Evolutionary conservation across 2,888 invertebrate genomes (phyloP).

Genomic region (Bedellia somnulentella): DNA sequence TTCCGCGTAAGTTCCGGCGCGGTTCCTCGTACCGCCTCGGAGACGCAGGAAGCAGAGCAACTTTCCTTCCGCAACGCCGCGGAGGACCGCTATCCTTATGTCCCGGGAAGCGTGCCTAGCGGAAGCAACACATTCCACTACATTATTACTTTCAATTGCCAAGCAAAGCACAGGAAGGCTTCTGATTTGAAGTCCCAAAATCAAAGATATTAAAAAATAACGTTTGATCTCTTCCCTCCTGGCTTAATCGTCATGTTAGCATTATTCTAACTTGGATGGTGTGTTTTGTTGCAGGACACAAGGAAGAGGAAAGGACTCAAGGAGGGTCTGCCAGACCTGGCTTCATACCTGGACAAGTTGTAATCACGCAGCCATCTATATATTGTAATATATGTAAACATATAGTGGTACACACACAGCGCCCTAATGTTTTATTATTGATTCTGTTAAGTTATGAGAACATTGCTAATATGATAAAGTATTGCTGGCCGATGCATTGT

Average conservation of each 20-base stretch:
- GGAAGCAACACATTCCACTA: no score
- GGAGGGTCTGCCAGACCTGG: conserved; percentile 93
- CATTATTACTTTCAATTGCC: no score
- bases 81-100: conserved; percentile 83
- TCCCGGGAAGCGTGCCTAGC: no score
- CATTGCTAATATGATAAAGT: conserved; percentile 17
- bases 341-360: conserved; percentile 97
- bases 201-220: neutral
- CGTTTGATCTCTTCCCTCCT: neutral
- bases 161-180: no score
- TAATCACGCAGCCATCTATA: conserved; percentile 67
- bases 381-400: conserved; percentile 51
- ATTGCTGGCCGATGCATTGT: conserved; percentile 34
- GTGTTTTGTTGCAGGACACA: conserved; percentile 69
- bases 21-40: no score
- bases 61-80: conserved; percentile 64
- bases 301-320: conserved; percentile 99
- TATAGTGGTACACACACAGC: conserved; percentile 20
- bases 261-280: no score
- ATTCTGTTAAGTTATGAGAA: conserved; percentile 15
- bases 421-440: conserved; percentile 26
- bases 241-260: no score
- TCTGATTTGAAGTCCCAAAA: no score
- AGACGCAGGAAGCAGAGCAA: conserved; percentile 68
- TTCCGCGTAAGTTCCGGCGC: no score